Base-by-base conservation (phyloP, 2,888 invertebrate genomes). In the Heliconius hortense region DNA sequence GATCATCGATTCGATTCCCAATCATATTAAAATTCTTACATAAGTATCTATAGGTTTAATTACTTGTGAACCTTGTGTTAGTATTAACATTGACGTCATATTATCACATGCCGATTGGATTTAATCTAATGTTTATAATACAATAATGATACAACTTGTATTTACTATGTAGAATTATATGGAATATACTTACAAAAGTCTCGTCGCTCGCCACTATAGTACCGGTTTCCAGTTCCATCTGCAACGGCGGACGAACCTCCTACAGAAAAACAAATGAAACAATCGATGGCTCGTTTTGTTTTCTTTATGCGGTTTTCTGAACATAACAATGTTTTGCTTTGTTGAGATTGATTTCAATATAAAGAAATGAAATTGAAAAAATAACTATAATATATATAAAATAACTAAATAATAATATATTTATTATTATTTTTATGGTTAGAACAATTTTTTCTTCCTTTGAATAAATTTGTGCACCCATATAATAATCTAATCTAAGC, bases 211-310 rank as follows among this genome's bases (percentile, higher is more conserved):
- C 87, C 85, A 87, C 86, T 86, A 86, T 86, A 85, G 88, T 92
- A 92, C 93, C 92, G 92, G 92, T 92, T 92, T 88, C 85, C 86
- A 88, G 86, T 84, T 89, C 86, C 88, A 88, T 85, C 87, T 84
- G 90, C 91, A 90, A 66, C 66, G 91, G 88, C 89, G 90, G 91
- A 88, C 89, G 90, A 89, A 91, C 88, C 90, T 88, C 87, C 88
- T 86, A 89, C 88, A 89, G 85, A 89, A 88, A 91, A 92, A 91
- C 88, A 90, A 92, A 92, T 86, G 88, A 90, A 91, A 91, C 89
- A 87, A 86, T 87, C 83, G 79, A 75, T 76, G 84, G 84, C 77
- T 81, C 86, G 84, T 88, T 89, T 87, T 88, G 85, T 84, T 87
- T 86, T 84, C 82, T 84, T 82, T 79, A 79, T 81, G 82, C 83